A percentile compares a stretch with the other conserved stretches of the same genome.
These are phyloP conservation scores for Pangasianodon hypophthalmus DNA, from an alignment of 2,113 vertebrate genomes.

Conservation along the genomic window DNA sequence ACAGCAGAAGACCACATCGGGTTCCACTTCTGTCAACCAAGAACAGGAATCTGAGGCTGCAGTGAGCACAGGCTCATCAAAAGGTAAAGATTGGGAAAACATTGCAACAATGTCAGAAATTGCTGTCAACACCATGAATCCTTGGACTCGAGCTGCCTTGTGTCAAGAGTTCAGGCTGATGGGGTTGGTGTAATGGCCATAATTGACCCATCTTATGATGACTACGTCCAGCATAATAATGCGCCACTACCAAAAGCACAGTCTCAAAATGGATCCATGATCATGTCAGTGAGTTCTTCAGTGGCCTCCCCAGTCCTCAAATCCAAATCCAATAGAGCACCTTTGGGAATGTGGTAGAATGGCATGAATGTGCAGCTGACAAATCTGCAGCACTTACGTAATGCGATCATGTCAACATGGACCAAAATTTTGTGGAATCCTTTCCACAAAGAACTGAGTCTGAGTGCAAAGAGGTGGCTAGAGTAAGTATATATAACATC, in stretches of 20 bases:
- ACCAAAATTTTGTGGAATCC: neutral
- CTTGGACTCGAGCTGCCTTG: neutral
- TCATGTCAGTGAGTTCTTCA: neutral
- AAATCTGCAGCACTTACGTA: neutral
- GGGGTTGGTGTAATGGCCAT: neutral
- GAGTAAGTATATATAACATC: no score
- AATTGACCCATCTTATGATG: neutral
- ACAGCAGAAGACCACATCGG: neutral
- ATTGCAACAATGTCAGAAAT: no score
- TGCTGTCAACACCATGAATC: neutral
- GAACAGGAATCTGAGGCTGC: no score
- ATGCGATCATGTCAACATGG: neutral
- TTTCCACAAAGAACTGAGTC: neutral
- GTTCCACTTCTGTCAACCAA: no score
- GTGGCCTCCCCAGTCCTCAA: neutral
- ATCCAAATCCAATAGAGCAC: neutral
- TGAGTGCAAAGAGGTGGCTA: neutral
- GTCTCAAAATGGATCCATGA: no score
- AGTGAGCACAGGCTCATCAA: no score
- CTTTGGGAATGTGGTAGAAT: neutral
- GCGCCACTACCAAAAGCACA: no score
- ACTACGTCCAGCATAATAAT: no score
- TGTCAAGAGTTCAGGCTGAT: neutral
- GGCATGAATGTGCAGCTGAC: neutral
- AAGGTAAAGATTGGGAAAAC: no score